Base-by-base conservation (phyloP, 2,797 vertebrate genomes). In the Amniataba percoides region DNA sequence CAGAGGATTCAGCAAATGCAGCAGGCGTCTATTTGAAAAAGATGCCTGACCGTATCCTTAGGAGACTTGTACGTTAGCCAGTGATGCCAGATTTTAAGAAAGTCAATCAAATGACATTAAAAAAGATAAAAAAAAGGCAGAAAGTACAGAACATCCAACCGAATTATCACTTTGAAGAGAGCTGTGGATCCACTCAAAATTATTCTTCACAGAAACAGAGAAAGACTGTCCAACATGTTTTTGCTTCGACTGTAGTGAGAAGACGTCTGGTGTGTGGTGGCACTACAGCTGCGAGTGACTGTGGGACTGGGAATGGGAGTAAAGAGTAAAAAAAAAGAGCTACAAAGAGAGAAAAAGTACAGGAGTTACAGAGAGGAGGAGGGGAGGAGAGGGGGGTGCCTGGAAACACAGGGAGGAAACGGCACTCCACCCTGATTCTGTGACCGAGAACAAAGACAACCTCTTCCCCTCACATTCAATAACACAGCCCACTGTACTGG, bases 371-470 rank as follows among this genome's bases (percentile, higher is more conserved):
- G 80, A 18, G 61, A 31, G 31, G 74, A 46, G 61, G 49, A 23
- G 43, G 74, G 51, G 72, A 55, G 65, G 55, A 53, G 55, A 73
- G 81, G 84, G 66, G 69, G 52, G 60, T 79, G 89, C 71, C 85
- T 93, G 93, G 93, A 95, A 95, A 95, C 92, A 92, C 91, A 89
- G 88, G 84, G 93, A 95, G 94, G 94, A 95, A 95, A 93, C 61
- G 69, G 86, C 89, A 93, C 95, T 93, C 93, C 94, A 94, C 95
- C 94, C 93, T 93, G 88, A 94, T 93, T 90, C 89, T 86, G 87
- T 86, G 83, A 87, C 84, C 43, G 77, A 92, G 89, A 94, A 94
- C 89, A 92, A 91, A 94, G 90, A 92, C 87, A 83, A 88, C 88
- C 89, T 87, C 90, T 93, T 93, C 92, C 94, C 84, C 88, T 92